These are phyloP conservation scores for Channa striata DNA, from an alignment of 2,797 vertebrate genomes.

Conservation along the genomic window DNA sequence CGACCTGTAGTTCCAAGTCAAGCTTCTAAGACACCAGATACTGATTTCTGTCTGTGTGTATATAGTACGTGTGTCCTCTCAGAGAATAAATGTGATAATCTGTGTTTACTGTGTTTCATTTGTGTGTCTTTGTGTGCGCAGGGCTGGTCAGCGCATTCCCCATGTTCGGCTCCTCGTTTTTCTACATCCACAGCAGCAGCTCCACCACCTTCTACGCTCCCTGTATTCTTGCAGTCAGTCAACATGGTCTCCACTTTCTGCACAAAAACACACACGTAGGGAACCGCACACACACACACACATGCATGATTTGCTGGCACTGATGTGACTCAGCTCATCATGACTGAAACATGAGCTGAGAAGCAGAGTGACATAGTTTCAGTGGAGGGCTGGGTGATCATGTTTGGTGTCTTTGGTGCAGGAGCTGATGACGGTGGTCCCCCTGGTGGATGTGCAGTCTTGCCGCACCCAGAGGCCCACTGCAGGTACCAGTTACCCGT, in stretches of 20 bases:
- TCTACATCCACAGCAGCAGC: conserved; percentile 98
- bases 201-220: conserved; percentile 89
- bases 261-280: conserved; percentile 93
- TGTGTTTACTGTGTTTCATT: not conserved
- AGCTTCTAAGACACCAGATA: too few relatives aligned
- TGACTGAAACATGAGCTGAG: conserved; percentile 33
- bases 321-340: conserved; percentile 24
- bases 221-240: conserved; percentile 94
- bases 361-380: conserved; percentile 8
- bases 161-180: conserved; percentile 98
- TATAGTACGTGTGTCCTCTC: too few relatives aligned
- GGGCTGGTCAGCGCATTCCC: conserved; percentile 93
- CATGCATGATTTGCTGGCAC: not conserved
- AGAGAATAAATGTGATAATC: not conserved
- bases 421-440: conserved; percentile 89
- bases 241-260: conserved; percentile 95
- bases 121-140: conserved; percentile 62
- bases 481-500: conserved; percentile 90
- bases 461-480: conserved; percentile 91
- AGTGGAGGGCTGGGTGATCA: not conserved
- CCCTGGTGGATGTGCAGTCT: conserved; percentile 93
- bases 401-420: conserved; percentile 63
- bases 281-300: conserved; percentile 19
- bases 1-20: too few relatives aligned
- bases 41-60: too few relatives aligned